Conservation (phyloP, 1,140 invertebrate genomes). For the Scaptodrosophila lebanonensis region DNA sequence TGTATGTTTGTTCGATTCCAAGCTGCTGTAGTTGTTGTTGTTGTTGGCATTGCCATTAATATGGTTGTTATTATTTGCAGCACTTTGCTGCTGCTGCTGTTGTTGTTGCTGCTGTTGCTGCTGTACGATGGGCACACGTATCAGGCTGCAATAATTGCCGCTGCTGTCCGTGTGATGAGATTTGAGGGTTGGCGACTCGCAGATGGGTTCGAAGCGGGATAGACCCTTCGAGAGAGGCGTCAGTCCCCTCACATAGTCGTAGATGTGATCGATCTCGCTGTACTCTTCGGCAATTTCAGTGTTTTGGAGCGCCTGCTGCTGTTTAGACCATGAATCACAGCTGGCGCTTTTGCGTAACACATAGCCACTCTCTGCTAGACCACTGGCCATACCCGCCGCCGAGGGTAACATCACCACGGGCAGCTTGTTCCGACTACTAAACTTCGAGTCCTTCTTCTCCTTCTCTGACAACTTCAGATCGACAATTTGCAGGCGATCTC, state of each 20-base stretch:
- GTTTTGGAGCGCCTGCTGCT: constrained; percentile 58
- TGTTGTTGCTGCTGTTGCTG: constrained; percentile 34
- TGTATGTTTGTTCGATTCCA: constrained; percentile 72
- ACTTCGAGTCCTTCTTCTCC: constrained; percentile 77
- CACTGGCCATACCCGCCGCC: constrained; percentile 71
- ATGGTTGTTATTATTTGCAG: constrained; percentile 29
- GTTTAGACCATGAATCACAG: constrained; percentile 79
- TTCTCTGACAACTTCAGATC: constrained; percentile 86
- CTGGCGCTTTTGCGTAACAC: constrained; percentile 84
- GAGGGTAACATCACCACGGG: constrained; percentile 77
- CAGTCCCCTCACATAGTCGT: constrained; percentile 95
- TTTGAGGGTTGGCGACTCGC: constrained; percentile 76
- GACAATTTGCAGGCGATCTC: constrained; percentile 88
- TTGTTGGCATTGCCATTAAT: constrained; percentile 38
- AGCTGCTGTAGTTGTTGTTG: constrained; percentile 72
- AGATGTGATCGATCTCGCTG: constrained; percentile 97
- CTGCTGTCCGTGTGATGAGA: constrained; percentile 74
- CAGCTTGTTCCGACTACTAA: constrained; percentile 62
- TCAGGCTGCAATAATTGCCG: constrained; percentile 73
- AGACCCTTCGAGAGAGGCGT: constrained; percentile 91
- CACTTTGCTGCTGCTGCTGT: constrained; percentile 27
- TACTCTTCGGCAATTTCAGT: constrained; percentile 87
- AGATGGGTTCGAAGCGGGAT: constrained; percentile 79
- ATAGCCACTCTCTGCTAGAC: constrained; percentile 78
- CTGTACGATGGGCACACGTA: constrained; percentile 45